phyloP scores from a whole-genome alignment of 2,888 invertebrate genomes.

The Eupsilia transversa region DNA sequence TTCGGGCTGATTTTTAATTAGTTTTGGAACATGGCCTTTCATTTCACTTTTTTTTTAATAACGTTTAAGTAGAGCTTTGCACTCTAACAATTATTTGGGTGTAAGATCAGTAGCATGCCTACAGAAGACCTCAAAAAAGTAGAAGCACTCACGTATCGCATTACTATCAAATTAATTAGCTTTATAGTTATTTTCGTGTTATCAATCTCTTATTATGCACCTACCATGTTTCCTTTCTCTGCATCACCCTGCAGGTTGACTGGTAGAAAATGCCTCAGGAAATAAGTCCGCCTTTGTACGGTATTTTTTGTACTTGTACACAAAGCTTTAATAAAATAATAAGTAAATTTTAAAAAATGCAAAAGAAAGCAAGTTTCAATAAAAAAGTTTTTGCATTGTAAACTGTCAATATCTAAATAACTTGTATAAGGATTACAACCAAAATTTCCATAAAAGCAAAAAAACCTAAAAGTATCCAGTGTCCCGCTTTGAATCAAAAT shows the following conservation, averaged over 20 bases:
- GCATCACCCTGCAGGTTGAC: too few relatives aligned
- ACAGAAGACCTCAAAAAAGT: not conserved
- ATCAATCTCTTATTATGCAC: too few relatives aligned
- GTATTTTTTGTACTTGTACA: too few relatives aligned
- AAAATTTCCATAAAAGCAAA: not conserved
- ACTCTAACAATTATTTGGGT: too few relatives aligned
- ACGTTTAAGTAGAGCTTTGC: not conserved
- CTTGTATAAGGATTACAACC: not conserved
- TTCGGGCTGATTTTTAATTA: not conserved
- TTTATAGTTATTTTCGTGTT: too few relatives aligned
- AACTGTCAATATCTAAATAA: not conserved
- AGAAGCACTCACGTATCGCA: not conserved
- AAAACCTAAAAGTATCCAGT: conserved; percentile 38
- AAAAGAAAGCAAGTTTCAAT: too few relatives aligned
- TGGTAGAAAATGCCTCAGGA: too few relatives aligned
- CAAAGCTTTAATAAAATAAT: too few relatives aligned
- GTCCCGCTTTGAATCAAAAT: conserved; percentile 46
- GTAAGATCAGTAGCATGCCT: too few relatives aligned
- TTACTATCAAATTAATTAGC: not conserved
- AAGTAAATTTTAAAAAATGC: too few relatives aligned
- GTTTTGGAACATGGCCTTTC: not conserved
- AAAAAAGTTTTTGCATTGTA: not conserved
- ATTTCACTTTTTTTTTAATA: not conserved
- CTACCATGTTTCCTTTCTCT: too few relatives aligned
- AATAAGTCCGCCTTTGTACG: too few relatives aligned